Evolutionary conservation across 1,140 invertebrate species (phyloP).

Genomic region (Pseudomyrmex flavicornis): DNA sequence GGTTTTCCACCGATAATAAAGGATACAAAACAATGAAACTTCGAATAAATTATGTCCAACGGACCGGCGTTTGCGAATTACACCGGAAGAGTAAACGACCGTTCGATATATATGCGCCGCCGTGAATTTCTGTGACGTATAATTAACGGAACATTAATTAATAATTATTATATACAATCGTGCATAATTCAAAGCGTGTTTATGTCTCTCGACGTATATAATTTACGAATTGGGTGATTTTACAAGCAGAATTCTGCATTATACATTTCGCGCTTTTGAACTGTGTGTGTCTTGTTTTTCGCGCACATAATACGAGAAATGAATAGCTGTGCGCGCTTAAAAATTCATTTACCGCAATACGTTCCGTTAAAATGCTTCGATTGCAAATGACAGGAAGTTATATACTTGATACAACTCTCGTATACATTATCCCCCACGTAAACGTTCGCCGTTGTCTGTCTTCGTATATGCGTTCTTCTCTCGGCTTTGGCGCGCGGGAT

Average conservation of each 20-base stretch:
- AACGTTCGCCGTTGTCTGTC: not conserved
- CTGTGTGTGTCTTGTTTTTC: not conserved
- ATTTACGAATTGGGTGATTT: slow-evolving; percentile 42
- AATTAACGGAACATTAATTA: slow-evolving; percentile 82
- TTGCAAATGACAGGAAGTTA: slow-evolving; percentile 4
- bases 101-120: slow-evolving; percentile 48
- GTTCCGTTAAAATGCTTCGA: slow-evolving; percentile 1
- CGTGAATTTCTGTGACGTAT: slow-evolving; percentile 70
- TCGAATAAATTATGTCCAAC: slow-evolving; percentile 69
- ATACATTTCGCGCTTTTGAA: not conserved
- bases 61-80: slow-evolving; percentile 57
- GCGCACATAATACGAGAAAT: not conserved
- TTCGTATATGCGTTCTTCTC: slow-evolving; percentile 39
- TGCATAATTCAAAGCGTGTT: slow-evolving; percentile 62
- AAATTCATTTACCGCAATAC: not conserved
- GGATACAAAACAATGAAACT: slow-evolving; percentile 62
- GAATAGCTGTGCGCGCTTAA: slow-evolving; percentile 1
- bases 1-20: slow-evolving; percentile 67
- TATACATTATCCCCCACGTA: not conserved
- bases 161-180: slow-evolving; percentile 69
- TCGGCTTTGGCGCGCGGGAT: slow-evolving; percentile 39
- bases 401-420: not conserved
- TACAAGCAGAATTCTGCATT: slow-evolving; percentile 18
- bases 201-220: slow-evolving; percentile 12
- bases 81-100: slow-evolving; percentile 63